Percentiles rank a stretch among this genome's conserved stretches.
These are phyloP conservation scores for Caenorhabditis tropicalis DNA, from an alignment of 1,140 invertebrate species.

Conservation along the genomic window DNA sequence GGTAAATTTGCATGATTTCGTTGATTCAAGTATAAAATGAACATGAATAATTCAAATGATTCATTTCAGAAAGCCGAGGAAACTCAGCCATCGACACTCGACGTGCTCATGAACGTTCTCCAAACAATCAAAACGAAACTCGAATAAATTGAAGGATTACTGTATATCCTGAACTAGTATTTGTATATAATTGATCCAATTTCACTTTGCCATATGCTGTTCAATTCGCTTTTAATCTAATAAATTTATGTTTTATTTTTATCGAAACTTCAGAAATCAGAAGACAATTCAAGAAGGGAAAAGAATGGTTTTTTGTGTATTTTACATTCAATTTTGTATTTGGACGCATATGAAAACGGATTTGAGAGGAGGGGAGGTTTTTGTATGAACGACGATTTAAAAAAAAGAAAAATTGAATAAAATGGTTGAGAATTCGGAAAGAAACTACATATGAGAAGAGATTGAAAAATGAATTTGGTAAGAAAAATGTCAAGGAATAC, in stretches of 20 bases:
- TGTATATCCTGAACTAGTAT: background rate
- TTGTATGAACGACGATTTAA: conserved; percentile 1
- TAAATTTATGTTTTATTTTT: background rate
- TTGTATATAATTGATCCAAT: background rate
- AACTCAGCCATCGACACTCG: conserved; percentile 48
- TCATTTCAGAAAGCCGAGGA: background rate
- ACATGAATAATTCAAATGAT: background rate
- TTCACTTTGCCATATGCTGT: background rate
- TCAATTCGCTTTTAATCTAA: background rate
- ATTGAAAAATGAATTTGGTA: no score
- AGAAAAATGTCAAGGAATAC: no score
- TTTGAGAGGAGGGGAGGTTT: background rate
- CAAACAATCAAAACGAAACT: conserved; percentile 53
- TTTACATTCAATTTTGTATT: background rate
- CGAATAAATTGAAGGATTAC: background rate
- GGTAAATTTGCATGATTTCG: background rate
- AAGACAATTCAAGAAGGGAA: background rate
- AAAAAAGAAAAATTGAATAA: background rate
- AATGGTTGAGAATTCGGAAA: background rate
- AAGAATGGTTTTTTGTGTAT: background rate
- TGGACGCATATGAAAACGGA: background rate
- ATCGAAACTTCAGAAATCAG: background rate
- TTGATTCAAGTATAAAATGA: no score
- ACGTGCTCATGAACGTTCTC: conserved; percentile 55
- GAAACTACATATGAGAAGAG: background rate